Evolutionary conservation across 1,140 invertebrate species (phyloP).

Genomic region (Pararge aegeria): DNA sequence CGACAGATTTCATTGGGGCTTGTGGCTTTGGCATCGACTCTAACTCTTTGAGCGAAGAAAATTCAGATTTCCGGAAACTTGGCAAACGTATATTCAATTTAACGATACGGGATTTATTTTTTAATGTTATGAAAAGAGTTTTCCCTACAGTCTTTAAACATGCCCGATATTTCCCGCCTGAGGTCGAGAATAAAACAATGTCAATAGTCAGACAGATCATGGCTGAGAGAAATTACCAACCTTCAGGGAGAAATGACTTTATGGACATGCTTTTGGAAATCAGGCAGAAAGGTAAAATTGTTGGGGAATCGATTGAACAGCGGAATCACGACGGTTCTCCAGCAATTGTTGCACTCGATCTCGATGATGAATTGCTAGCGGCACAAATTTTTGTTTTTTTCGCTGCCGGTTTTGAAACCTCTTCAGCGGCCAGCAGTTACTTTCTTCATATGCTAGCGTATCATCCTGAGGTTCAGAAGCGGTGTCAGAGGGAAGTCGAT

Average conservation of each 20-base stretch:
- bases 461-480: conserved; percentile 16
- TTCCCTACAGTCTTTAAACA: conserved; percentile 8
- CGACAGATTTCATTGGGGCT: conserved; percentile 15
- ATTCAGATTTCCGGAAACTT: conserved; percentile 18
- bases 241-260: conserved; percentile 23
- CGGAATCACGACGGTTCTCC: conserved; percentile 17
- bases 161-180: conserved; percentile 6
- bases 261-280: conserved; percentile 21
- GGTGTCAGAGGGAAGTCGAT: conserved; percentile 20
- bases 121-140: conserved; percentile 2
- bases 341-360: conserved; percentile 6
- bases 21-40: conserved; percentile 20
- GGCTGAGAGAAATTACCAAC: conserved; percentile 15
- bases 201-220: conserved; percentile 17
- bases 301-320: conserved; percentile 20
- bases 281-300: conserved; percentile 17
- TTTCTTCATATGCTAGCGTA: conserved; percentile 15
- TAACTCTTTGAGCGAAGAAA: conserved; percentile 4
- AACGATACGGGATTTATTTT: conserved; percentile 2
- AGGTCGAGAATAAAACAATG: conserved; percentile 5
- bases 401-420: conserved; percentile 22
- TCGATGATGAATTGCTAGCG: conserved; percentile 16
- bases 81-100: conserved; percentile 13
- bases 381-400: conserved; percentile 22
- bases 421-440: conserved; percentile 20